Conservation (phyloP, 2,113 vertebrate genomes). For the Acrocephalus arundinaceus region DNA sequence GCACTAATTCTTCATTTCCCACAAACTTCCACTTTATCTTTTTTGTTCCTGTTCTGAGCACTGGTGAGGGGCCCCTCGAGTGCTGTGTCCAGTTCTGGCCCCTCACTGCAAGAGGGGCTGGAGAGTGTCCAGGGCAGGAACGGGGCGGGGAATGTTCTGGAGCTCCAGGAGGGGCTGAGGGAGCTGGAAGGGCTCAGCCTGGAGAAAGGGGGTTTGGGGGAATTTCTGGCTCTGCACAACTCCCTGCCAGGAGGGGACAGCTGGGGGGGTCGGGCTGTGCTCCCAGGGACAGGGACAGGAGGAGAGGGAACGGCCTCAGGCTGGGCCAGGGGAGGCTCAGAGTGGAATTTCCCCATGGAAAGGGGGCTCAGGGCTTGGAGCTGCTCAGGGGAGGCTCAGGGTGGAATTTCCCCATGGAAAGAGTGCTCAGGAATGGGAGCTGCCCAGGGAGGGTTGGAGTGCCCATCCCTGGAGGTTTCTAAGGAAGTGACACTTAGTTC, state of each 20-base stretch:
- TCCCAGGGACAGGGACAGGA: neutral
- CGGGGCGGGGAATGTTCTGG: accelerated
- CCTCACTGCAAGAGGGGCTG: neutral
- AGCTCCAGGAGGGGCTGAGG: neutral
- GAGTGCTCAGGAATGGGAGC: accelerated
- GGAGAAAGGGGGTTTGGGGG: neutral
- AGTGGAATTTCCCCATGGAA: neutral
- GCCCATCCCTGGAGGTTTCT: neutral
- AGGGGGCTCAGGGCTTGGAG: accelerated
- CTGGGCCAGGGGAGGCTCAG: neutral
- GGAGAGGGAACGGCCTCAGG: neutral
- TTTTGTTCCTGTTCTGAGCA: neutral
- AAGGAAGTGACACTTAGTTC: neutral
- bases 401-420: neutral
- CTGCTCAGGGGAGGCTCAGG: neutral
- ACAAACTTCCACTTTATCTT: neutral
- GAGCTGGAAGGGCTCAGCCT: neutral
- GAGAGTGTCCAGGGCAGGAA: neutral
- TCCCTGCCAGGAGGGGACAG: neutral
- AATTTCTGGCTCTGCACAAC: neutral
- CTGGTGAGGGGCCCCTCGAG: neutral
- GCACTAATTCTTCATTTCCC: neutral
- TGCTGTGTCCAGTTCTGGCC: neutral
- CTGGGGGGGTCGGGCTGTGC: accelerated
- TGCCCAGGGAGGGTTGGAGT: neutral